Conservation (phyloP, 2,888 invertebrate species). For the Mythimna ferrago region DNA sequence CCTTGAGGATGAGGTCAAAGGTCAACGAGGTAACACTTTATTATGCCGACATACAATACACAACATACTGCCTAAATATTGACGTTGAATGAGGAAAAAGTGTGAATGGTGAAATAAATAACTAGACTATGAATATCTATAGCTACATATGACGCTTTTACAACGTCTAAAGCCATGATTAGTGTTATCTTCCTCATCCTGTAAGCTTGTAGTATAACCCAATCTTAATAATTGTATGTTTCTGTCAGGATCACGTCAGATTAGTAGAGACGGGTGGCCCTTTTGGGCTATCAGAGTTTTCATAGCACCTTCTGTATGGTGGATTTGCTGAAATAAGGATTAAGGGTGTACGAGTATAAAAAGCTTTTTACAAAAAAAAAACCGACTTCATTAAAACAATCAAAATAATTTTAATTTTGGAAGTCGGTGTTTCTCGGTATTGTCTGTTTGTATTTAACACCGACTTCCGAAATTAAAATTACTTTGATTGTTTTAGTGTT, state of each 20-base stretch:
- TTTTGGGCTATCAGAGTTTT: neutral
- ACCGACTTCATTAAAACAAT: no score
- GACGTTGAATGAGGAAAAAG: conserved; percentile 1
- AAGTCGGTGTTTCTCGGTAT: no score
- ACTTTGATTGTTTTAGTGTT: no score
- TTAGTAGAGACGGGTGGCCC: neutral
- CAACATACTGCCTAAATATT: neutral
- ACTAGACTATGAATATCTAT: neutral
- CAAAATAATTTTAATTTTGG: no score
- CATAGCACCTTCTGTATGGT: no score
- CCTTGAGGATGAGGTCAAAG: conserved; percentile 39
- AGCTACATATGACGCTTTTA: neutral
- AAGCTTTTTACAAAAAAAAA: no score
- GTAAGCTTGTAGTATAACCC: no score
- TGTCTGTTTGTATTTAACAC: no score
- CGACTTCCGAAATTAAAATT: no score
- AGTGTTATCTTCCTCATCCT: neutral
- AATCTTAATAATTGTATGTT: neutral
- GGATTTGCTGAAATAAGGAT: neutral
- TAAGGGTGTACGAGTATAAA: neutral
- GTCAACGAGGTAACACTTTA: conserved; percentile 21
- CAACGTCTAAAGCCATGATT: neutral
- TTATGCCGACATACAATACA: neutral
- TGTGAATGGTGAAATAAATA: neutral
- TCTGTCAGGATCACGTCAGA: conserved; percentile 14